A percentile compares a stretch with the other conserved stretches of the same genome.
Conservation (phyloP, 2,888 invertebrate genomes). For the Ctenicera cuprea region DNA sequence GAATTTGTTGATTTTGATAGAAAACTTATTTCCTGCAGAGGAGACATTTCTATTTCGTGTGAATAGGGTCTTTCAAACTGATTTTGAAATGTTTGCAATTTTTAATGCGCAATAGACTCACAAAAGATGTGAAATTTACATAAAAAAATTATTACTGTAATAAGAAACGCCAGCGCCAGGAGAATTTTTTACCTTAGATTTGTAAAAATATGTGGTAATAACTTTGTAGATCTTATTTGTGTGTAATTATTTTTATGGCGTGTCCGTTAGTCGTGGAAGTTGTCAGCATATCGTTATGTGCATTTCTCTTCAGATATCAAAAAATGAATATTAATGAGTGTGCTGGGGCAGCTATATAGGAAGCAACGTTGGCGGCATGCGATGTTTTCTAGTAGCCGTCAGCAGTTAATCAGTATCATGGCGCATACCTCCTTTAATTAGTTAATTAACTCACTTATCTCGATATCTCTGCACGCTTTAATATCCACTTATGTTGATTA, state of each 20-base stretch:
- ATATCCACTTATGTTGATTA: constrained; percentile 47
- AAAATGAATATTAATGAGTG: constrained; percentile 37
- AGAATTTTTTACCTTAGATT: too few relatives aligned
- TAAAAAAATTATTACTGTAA: too few relatives aligned
- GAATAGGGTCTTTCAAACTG: too few relatives aligned
- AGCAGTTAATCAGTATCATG: constrained; percentile 47
- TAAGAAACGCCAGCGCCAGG: too few relatives aligned
- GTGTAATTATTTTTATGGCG: neutral
- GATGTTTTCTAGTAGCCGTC: constrained; percentile 49
- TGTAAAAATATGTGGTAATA: too few relatives aligned
- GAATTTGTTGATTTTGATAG: too few relatives aligned
- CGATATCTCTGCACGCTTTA: constrained; percentile 47
- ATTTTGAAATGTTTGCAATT: too few relatives aligned
- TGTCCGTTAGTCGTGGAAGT: constrained; percentile 7
- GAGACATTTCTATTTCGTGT: too few relatives aligned
- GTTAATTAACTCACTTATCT: constrained; percentile 57
- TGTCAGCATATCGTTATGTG: constrained; percentile 16
- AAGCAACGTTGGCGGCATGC: constrained; percentile 44
- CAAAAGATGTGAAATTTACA: too few relatives aligned
- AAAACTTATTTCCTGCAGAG: too few relatives aligned
- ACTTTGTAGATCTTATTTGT: too few relatives aligned
- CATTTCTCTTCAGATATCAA: constrained; percentile 16
- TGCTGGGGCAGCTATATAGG: constrained; percentile 12
- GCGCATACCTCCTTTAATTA: constrained; percentile 55
- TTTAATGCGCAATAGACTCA: too few relatives aligned